Conservation (phyloP, 2,888 invertebrate genomes). For the Tetranychus piercei region DNA sequence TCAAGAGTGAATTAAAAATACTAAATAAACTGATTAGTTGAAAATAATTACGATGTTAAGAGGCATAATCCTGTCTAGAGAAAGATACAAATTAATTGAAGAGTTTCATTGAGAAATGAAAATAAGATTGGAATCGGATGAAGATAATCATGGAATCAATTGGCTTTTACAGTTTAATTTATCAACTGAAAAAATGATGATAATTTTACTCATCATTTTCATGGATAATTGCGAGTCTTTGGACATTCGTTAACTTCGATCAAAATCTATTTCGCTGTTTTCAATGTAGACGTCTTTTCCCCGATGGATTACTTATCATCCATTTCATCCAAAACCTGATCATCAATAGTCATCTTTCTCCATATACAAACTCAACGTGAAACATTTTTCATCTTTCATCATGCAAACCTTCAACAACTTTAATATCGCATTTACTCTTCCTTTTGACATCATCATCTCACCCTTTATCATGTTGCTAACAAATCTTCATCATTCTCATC, state of each 20-base stretch:
- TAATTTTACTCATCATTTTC: too few relatives aligned
- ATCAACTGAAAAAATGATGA: neutral
- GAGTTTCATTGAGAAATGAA: too few relatives aligned
- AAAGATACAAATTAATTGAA: too few relatives aligned
- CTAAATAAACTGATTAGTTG: too few relatives aligned
- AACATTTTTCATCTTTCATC: slow-evolving; percentile 2
- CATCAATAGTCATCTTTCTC: neutral
- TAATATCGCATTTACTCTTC: neutral
- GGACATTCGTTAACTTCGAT: too few relatives aligned
- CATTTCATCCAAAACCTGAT: neutral
- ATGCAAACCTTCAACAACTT: neutral
- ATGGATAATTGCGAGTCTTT: too few relatives aligned
- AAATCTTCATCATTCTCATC: neutral
- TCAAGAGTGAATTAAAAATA: too few relatives aligned
- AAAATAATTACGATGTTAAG: too few relatives aligned
- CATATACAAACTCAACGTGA: neutral
- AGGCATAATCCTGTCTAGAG: too few relatives aligned
- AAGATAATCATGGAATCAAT: neutral
- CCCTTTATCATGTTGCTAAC: neutral
- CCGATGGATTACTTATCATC: neutral
- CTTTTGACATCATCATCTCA: neutral
- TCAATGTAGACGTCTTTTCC: too few relatives aligned
- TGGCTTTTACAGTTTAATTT: neutral
- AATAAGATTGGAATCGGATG: too few relatives aligned
- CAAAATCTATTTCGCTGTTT: too few relatives aligned